These are phyloP conservation scores for Pteria penguin DNA, from an alignment of 2,888 invertebrate genomes.

Conservation along the genomic window DNA sequence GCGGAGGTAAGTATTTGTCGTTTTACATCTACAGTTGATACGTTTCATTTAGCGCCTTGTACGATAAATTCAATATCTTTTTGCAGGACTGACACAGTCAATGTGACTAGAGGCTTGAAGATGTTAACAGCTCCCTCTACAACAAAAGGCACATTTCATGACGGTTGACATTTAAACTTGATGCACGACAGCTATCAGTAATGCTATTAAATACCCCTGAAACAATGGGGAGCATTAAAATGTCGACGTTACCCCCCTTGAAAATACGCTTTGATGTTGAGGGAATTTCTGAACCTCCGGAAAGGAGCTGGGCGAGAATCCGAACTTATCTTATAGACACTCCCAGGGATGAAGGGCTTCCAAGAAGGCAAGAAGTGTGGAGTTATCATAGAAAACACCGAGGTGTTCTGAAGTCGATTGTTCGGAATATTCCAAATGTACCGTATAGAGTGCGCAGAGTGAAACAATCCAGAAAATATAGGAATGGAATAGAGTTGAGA, in stretches of 20 bases:
- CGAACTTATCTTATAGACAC: slow-evolving; percentile 46
- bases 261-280: slow-evolving; percentile 31
- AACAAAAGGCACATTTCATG: too few relatives aligned
- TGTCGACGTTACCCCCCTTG: slow-evolving; percentile 26
- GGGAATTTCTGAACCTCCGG: slow-evolving; percentile 32
- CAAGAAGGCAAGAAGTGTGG: slow-evolving; percentile 40
- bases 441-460: slow-evolving; percentile 32
- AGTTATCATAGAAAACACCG: slow-evolving; percentile 43
- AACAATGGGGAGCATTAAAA: slow-evolving; percentile 38
- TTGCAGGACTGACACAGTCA: too few relatives aligned
- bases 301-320: slow-evolving; percentile 38
- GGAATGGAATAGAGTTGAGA: slow-evolving; percentile 3
- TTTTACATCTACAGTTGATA: too few relatives aligned
- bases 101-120: too few relatives aligned
- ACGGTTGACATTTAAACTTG: too few relatives aligned
- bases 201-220: neutral
- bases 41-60: too few relatives aligned
- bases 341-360: slow-evolving; percentile 39
- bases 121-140: too few relatives aligned
- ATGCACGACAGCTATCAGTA: too few relatives aligned
- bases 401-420: slow-evolving; percentile 43
- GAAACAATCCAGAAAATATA: slow-evolving; percentile 16
- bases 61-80: too few relatives aligned
- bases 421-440: slow-evolving; percentile 35
- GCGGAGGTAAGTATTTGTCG: too few relatives aligned